These are phyloP conservation scores for Sebastes umbrosus DNA, from an alignment of 2,797 vertebrate genomes.

Conservation along the genomic window DNA sequence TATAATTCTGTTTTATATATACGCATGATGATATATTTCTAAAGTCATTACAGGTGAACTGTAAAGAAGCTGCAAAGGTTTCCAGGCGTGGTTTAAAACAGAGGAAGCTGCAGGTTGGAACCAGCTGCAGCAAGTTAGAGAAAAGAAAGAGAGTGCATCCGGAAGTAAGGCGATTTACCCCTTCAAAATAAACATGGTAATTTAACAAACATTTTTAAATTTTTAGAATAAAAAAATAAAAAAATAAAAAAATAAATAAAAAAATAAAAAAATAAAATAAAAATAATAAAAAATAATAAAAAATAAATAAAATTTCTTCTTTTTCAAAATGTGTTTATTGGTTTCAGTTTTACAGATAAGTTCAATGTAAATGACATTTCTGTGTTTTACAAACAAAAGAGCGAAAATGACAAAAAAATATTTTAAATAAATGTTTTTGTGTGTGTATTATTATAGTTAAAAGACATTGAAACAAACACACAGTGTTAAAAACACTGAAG, in stretches of 20 bases:
- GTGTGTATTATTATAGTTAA: not conserved
- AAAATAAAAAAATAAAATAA: too few relatives aligned
- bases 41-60: not conserved
- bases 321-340: too few relatives aligned
- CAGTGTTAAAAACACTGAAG: not conserved
- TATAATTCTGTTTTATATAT: too few relatives aligned
- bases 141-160: not conserved
- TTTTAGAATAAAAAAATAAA: too few relatives aligned
- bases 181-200: slow-evolving; percentile 32
- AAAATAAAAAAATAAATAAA: too few relatives aligned
- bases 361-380: too few relatives aligned
- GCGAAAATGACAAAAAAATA: too few relatives aligned
- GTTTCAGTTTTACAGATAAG: too few relatives aligned
- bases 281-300: too few relatives aligned
- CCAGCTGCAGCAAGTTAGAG: slow-evolving; percentile 3
- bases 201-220: too few relatives aligned
- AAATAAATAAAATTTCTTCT: too few relatives aligned
- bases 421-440: not conserved
- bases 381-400: too few relatives aligned
- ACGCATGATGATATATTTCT: rapidly evolving
- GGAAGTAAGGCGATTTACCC: not conserved
- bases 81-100: slow-evolving; percentile 12
- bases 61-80: not conserved
- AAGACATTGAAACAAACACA: not conserved
- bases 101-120: not conserved